Base-by-base conservation (phyloP, 2,888 invertebrate genomes). In the Odontothrips loti region DNA sequence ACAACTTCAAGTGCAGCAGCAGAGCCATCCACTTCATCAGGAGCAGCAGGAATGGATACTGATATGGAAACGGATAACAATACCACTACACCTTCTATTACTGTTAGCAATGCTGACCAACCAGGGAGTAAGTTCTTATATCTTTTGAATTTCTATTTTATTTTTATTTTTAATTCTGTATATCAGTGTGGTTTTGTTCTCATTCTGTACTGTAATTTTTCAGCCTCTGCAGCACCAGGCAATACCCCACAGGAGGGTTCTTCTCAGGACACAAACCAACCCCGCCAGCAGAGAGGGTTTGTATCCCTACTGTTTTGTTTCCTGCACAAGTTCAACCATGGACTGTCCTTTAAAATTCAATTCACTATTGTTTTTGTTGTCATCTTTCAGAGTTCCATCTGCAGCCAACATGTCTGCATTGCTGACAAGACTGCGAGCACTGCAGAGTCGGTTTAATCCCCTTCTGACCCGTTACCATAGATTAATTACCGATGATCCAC, bases 361-460 rank as follows among this genome's bases (percentile, higher is more conserved):
- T 80, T 80, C 34, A 43, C 2, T 43, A 43, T 43, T 43, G 3
- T 43, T 43, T 43, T 43, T 43, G 34, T 43, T 43, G 34, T 43
- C 34, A 4, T 43, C 34, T 43, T 43, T 80, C 79, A 79, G 75
- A 11, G 48, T 17, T 48, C 29, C 48, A 6, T 29, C 48, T 48
- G 89, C 90, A 48, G 86, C 87, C 47, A 89, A 89, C 84, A 89
- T 92, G 88, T 90, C 90, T 23, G 89, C 89, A 81, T 85, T 92
- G 15, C 85, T 93, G 83, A 89, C 89, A 58, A 89, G 89, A 83
- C 86, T 92, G 79, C 86, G 88, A 80, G 87, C 88, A 79, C 86
- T 92, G 27, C 90, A 92, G 84, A 86, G 86, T 58, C 90, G 93
- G 82, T 88, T 94, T 80, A 89, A 90, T 83, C 94, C 94, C 0